Conservation (phyloP, 64 coral and sea anemone genomes). For the Orbicella faveolata region DNA sequence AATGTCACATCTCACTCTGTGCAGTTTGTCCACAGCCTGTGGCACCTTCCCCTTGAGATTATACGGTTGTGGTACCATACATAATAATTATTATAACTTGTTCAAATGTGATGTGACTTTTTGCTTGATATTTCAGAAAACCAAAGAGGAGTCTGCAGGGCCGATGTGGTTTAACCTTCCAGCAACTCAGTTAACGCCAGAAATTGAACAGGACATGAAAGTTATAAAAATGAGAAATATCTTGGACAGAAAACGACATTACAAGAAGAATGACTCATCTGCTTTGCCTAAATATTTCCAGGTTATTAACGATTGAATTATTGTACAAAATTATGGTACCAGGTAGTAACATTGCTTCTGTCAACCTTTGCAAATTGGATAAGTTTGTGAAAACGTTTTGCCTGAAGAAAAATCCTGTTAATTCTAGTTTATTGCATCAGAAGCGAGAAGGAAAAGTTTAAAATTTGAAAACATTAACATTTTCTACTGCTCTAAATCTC, state of each 20-base stretch:
- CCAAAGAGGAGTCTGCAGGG: conserved; percentile 77
- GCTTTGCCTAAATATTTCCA: conserved; percentile 96
- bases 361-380: no score
- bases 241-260: conserved; percentile 90
- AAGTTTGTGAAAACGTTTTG: no score
- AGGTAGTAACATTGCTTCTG: no score
- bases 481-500: no score
- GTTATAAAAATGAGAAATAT: conserved; percentile 94
- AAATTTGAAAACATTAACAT: no score
- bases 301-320: conserved; percentile 8
- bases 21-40: no score
- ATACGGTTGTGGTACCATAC: neutral
- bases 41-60: no score
- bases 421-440: no score
- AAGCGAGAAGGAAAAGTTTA: no score
- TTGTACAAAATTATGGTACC: neutral
- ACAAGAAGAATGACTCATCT: conserved; percentile 83
- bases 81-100: neutral
- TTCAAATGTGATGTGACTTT: neutral
- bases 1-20: no score
- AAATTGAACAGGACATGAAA: conserved; percentile 87
- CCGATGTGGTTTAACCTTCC: conserved; percentile 94
- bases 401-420: no score
- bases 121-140: conserved; percentile 51
- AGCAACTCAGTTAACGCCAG: conserved; percentile 85